Evolutionary conservation across 2,888 invertebrate species (phyloP).

Genomic region (Harpalus rubripes): DNA sequence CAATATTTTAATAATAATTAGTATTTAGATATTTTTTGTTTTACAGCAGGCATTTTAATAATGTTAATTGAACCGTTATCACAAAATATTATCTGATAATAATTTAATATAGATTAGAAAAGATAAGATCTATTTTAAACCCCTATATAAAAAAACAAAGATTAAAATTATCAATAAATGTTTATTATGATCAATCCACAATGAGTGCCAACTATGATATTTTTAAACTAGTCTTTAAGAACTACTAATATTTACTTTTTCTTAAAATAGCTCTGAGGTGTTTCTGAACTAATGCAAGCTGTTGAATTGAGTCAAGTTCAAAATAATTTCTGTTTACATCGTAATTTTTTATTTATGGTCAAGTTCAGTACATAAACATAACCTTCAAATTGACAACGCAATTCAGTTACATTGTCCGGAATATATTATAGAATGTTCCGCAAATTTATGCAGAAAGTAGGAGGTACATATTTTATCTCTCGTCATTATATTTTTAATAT

Average conservation of each 20-base stretch:
- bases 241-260: slow-evolving; percentile 41
- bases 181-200: slow-evolving; percentile 25
- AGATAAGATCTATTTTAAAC: slow-evolving; percentile 17
- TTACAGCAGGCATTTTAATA: slow-evolving; percentile 25
- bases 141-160: slow-evolving; percentile 30
- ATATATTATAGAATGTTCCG: background rate
- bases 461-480: background rate
- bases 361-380: slow-evolving; percentile 24
- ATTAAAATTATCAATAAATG: slow-evolving; percentile 40
- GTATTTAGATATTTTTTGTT: background rate
- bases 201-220: slow-evolving; percentile 37
- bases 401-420: background rate
- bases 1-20: background rate
- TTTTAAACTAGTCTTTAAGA: slow-evolving; percentile 49
- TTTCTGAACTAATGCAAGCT: slow-evolving; percentile 40
- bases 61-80: slow-evolving; percentile 28
- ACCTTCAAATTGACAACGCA: slow-evolving; percentile 30
- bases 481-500: no score
- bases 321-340: slow-evolving; percentile 52
- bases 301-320: slow-evolving; percentile 47
- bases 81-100: slow-evolving; percentile 40
- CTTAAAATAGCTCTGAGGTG: slow-evolving; percentile 44
- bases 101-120: slow-evolving; percentile 40
- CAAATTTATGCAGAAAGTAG: background rate
- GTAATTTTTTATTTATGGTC: slow-evolving; percentile 54